Evolutionary conservation across 2,797 vertebrate genomes (phyloP).

Genomic region (Esox masquinongy): DNA sequence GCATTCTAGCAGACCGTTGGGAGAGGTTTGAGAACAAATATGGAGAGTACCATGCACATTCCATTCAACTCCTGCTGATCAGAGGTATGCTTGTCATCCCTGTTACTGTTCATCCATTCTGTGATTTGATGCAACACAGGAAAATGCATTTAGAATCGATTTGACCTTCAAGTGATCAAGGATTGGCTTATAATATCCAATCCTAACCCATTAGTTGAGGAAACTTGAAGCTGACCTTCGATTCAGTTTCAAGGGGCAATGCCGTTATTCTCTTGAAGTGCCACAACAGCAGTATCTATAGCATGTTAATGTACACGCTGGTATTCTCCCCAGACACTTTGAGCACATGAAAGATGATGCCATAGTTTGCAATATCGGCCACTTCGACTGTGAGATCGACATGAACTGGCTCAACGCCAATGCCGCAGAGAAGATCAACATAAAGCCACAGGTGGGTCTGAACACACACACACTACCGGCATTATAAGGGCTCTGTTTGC

Average conservation of each 20-base stretch:
- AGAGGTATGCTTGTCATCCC: neutral
- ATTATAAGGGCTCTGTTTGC: neutral
- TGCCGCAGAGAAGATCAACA: slow-evolving; percentile 83
- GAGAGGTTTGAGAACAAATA: too few relatives aligned
- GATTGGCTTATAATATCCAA: neutral
- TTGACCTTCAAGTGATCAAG: neutral
- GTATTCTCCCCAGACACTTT: slow-evolving; percentile 82
- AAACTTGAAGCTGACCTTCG: neutral
- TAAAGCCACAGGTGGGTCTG: slow-evolving; percentile 89
- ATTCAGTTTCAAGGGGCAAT: neutral
- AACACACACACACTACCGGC: neutral
- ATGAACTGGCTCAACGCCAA: slow-evolving; percentile 91
- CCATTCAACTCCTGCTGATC: neutral
- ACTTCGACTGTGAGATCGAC: slow-evolving; percentile 98
- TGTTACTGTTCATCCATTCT: neutral
- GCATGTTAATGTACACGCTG: neutral
- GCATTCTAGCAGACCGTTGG: too few relatives aligned
- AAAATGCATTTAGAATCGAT: neutral
- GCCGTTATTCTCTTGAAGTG: neutral
- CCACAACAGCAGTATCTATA: neutral
- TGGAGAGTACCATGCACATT: neutral
- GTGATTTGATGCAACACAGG: neutral
- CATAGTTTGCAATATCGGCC: slow-evolving; percentile 97
- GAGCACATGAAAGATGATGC: slow-evolving; percentile 96
- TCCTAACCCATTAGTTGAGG: neutral